Conservation (phyloP, 2,797 vertebrate species). For the Rhodeus uyekii region DNA sequence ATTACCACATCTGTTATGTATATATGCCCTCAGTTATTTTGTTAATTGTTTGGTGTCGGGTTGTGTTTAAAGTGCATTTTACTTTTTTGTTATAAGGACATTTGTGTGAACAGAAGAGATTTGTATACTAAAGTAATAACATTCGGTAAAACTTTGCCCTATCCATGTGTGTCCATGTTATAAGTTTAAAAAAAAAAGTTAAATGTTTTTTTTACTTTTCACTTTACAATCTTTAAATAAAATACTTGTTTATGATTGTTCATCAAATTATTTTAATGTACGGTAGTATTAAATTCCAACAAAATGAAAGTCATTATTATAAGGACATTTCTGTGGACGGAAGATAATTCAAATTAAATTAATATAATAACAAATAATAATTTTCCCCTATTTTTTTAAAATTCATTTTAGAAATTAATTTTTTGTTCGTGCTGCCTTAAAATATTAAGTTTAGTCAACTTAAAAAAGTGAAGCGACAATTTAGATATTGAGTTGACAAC, state of each 20-base stretch:
- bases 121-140: background rate
- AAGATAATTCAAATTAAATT: background rate
- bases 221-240: background rate
- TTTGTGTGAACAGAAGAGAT: background rate
- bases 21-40: background rate
- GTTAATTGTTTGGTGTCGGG: background rate
- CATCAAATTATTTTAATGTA: no score
- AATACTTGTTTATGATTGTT: no score
- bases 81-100: background rate
- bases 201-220: background rate
- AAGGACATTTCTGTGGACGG: background rate
- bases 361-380: background rate
- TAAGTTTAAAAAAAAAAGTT: no score
- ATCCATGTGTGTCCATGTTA: no score
- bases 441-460: no score
- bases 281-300: background rate
- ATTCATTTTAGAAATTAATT: no score
- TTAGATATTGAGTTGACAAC: no score
- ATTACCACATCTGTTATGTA: no score
- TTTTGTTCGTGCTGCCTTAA: no score
- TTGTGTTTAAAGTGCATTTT: background rate
- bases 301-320: background rate
- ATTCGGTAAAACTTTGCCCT: background rate
- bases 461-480: no score
- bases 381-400: no score